Evolutionary conservation across 1,140 invertebrate species (phyloP), one percentile per base, ranked within the genome.

Genomic region (Apis laboriosa): DNA sequence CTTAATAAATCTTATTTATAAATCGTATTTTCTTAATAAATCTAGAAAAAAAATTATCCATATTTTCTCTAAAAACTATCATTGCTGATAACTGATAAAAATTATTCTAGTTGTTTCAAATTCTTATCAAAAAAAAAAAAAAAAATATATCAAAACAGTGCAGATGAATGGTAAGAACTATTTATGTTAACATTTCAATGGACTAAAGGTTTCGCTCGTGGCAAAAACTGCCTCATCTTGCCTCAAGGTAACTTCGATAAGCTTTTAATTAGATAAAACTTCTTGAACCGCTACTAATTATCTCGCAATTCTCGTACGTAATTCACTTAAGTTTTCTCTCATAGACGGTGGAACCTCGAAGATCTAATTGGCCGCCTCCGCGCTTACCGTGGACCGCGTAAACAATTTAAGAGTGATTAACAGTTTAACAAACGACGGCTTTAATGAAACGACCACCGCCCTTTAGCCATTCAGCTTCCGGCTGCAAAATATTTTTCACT

Each of bases 241-340:
- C 73, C 15, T 1, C 43, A 4, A 17, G 67, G 34, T n/a, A 83
- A 83, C 75, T 78, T 83, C 75, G 75, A 83, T 83, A 68, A 71
- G 80, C 58, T 34, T 78, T 83, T 78, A 83, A 83, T 83, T 77
- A 78, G 80, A 83, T 83, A 78, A 83, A 83, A 83, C 74, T 83
- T 78, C 28, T 70, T 64, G 75, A 83, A 83, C 80, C 66, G 75
- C 80, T 78, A 64, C 66, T 78, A 83, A 83, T 83, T 83, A 78
- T 71, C 66, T 56, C 67, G 75, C 80, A 64, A 78, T 78, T 83
- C 75, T 78, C 75, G 75, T 71, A 64, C 75, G 80, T 83, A 83
- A 83, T 83, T 83, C 75, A 71, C 67, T 83, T 83, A 83, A 78
- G 80, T 83, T 83, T 83, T 83, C 80, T 78, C 49, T 17, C 19